Percentiles rank a stretch among this genome's conserved stretches.
phyloP scores from a whole-genome alignment of 1,140 invertebrate genomes.

The Chymomyza costata region DNA sequence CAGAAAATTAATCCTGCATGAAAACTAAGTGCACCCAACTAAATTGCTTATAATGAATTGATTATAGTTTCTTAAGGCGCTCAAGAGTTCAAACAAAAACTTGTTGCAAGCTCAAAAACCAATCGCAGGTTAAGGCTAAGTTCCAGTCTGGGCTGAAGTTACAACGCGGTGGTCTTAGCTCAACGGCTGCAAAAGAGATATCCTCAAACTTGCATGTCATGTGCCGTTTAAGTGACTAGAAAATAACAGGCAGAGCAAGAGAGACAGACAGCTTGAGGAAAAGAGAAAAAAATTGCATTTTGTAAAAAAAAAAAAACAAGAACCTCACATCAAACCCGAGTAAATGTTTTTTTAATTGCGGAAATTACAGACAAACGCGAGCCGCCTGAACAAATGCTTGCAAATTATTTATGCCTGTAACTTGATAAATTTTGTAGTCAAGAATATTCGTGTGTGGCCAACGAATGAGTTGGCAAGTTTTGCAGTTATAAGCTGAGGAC shows the following conservation, averaged over 20 bases:
- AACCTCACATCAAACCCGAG: slow-evolving; percentile 55
- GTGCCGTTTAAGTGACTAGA: slow-evolving; percentile 1
- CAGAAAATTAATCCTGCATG: no score
- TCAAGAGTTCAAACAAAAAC: no score
- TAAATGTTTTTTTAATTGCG: slow-evolving; percentile 75
- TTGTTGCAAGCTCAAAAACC: no score
- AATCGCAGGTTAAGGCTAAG: background rate
- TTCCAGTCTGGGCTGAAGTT: background rate
- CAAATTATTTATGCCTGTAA: slow-evolving; percentile 71
- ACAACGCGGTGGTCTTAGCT: no score
- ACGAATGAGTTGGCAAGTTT: slow-evolving; percentile 16
- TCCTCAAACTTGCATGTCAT: slow-evolving; percentile 42
- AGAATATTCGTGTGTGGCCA: slow-evolving; percentile 69
- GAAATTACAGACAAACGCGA: slow-evolving; percentile 68
- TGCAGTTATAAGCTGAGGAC: no score
- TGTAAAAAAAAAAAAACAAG: slow-evolving; percentile 32
- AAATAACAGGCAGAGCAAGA: no score
- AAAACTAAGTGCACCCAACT: no score
- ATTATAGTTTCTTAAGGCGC: no score
- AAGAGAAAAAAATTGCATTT: slow-evolving; percentile 43
- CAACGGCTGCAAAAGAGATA: no score
- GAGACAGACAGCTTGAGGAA: no score
- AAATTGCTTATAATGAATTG: no score
- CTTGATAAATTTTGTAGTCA: slow-evolving; percentile 64
- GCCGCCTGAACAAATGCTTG: slow-evolving; percentile 56